A percentile compares a stretch with the other conserved stretches of the same genome.
phyloP scores from a whole-genome alignment of 2,888 invertebrate species.

The Mythimna ferrago region DNA sequence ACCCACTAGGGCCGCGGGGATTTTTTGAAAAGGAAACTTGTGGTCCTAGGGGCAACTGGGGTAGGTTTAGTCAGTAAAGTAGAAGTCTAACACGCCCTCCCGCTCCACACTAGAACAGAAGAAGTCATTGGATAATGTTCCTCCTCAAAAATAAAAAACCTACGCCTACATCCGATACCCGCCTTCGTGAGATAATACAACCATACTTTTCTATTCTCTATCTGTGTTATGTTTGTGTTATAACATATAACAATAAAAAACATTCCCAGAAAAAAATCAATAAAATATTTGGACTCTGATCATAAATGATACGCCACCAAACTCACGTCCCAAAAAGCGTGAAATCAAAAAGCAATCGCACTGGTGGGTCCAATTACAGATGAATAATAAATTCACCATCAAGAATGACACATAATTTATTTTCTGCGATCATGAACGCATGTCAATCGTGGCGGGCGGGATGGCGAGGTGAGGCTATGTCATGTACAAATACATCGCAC shows the following conservation, averaged over 20 bases:
- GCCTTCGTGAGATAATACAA: too few species aligned
- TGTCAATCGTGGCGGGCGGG: constrained; percentile 53
- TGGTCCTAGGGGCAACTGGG: too few species aligned
- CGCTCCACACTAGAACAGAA: too few species aligned
- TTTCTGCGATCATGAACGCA: constrained; percentile 46
- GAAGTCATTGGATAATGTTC: too few species aligned
- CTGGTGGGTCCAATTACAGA: constrained; percentile 38
- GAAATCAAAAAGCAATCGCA: constrained; percentile 27
- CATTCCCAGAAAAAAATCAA: neutral
- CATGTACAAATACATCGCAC: constrained; percentile 54
- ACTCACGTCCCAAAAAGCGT: constrained; percentile 3
- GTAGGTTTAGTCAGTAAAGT: too few species aligned
- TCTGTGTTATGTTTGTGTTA: too few species aligned
- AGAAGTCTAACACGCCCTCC: too few species aligned
- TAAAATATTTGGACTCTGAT: constrained; percentile 37
- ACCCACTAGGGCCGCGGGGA: too few species aligned
- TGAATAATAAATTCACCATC: constrained; percentile 53
- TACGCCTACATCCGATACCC: too few species aligned
- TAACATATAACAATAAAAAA: constrained; percentile 1
- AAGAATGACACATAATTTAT: constrained; percentile 60
- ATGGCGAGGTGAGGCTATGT: constrained; percentile 40
- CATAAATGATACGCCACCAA: constrained; percentile 21
- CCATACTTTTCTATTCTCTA: neutral
- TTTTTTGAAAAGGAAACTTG: too few species aligned
- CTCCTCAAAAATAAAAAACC: too few species aligned